These are phyloP conservation scores for Pogonophryne albipinna DNA, from an alignment of 2,797 vertebrate genomes.

Conservation along the genomic window DNA sequence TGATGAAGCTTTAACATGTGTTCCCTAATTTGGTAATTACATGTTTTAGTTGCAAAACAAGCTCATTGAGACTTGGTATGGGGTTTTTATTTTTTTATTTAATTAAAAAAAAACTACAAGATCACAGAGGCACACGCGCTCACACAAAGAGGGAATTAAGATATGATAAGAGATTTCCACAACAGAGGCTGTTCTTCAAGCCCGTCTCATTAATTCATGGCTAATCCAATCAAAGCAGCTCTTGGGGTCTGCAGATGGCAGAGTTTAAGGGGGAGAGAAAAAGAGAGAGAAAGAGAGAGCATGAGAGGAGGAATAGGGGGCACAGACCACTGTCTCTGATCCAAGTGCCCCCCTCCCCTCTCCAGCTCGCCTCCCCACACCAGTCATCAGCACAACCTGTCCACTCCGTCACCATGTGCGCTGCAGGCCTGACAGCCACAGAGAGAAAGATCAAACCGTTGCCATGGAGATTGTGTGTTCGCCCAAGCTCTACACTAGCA, in stretches of 20 bases:
- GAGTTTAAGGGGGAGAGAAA: conserved; percentile 48
- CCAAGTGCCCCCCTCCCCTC: conserved; percentile 34
- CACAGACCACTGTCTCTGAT: conserved; percentile 57
- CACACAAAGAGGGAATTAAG: conserved; percentile 79
- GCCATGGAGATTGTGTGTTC: conserved; percentile 87
- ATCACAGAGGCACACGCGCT: conserved; percentile 60
- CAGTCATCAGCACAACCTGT: conserved; percentile 81
- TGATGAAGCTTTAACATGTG: background rate
- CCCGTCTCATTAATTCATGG: conserved; percentile 83
- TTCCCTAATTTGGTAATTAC: background rate
- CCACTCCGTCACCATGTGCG: conserved; percentile 77
- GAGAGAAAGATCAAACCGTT: conserved; percentile 83
- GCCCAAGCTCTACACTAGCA: conserved; percentile 71
- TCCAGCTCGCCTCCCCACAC: conserved; percentile 50
- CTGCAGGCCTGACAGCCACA: conserved; percentile 77
- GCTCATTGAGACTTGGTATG: conserved; percentile 7
- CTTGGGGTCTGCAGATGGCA: conserved; percentile 81
- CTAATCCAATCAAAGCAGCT: conserved; percentile 85
- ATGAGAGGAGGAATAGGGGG: conserved; percentile 22
- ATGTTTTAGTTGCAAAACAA: background rate
- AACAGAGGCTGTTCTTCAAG: conserved; percentile 78
- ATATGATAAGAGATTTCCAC: conserved; percentile 82
- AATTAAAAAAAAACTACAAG: conserved; percentile 37
- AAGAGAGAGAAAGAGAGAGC: conserved; percentile 10
- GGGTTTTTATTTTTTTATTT: conserved; percentile 48